Evolutionary conservation across 2,888 invertebrate genomes (phyloP).

Genomic region (Biston betularia): DNA sequence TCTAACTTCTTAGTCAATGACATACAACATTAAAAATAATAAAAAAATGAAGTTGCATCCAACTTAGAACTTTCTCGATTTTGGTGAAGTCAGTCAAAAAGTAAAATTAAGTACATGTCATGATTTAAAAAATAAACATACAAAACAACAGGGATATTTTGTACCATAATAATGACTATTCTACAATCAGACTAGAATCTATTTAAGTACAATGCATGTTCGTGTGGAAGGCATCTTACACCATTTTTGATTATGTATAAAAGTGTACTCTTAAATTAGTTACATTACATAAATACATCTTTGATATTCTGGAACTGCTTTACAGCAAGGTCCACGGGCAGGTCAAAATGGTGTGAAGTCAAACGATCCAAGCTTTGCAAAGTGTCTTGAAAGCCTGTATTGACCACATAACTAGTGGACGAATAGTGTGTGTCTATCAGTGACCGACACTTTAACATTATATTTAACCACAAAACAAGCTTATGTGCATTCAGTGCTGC

Average conservation of each 20-base stretch:
- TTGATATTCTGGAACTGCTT: conserved; percentile 99
- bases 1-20: no score
- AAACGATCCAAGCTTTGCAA: conserved; percentile 95
- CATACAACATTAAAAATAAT: not conserved
- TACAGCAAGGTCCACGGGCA: conserved; percentile 98
- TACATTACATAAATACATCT: conserved; percentile 93
- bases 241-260: conserved; percentile 63
- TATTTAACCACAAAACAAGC: conserved; percentile 96
- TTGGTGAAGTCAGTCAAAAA: conserved; percentile 1
- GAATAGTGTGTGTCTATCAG: conserved; percentile 93
- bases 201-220: conserved; percentile 54
- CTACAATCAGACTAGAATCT: conserved; percentile 55
- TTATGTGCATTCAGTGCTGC: conserved; percentile 97
- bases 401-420: conserved; percentile 97
- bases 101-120: conserved; percentile 5
- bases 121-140: conserved; percentile 23
- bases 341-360: conserved; percentile 93
- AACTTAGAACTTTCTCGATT: not conserved
- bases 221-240: conserved; percentile 64
- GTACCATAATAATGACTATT: conserved; percentile 44
- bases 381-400: conserved; percentile 98
- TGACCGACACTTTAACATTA: conserved; percentile 95
- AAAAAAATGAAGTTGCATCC: not conserved
- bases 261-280: conserved; percentile 66
- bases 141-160: conserved; percentile 33